Percentiles rank a stretch among this genome's conserved stretches.
phyloP scores from a whole-genome alignment of 2,797 vertebrate species.

The Clarias pachynema region DNA sequence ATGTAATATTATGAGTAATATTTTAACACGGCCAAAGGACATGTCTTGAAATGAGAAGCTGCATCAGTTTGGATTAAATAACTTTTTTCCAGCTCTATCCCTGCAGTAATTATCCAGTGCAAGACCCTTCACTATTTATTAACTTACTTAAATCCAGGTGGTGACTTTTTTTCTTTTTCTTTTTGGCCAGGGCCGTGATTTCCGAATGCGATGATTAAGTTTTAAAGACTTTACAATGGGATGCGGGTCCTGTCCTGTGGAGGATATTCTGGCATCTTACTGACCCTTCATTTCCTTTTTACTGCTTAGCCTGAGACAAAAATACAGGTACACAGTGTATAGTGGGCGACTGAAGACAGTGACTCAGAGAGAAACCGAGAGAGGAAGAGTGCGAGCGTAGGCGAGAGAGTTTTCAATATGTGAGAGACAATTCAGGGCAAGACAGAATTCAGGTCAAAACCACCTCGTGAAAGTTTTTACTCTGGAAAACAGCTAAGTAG shows the following conservation, averaged over 20 bases:
- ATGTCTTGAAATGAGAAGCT: no score
- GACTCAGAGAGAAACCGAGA: conserved; percentile 4
- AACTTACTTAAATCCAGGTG: no score
- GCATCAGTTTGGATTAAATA: no score
- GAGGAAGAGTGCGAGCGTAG: background rate
- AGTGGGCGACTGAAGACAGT: background rate
- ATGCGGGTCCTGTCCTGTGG: background rate
- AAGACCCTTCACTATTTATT: no score
- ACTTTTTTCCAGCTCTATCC: no score
- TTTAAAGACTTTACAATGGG: background rate
- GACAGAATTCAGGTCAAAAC: conserved; percentile 19
- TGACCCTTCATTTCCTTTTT: background rate
- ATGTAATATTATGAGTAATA: no score
- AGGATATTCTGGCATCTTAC: background rate
- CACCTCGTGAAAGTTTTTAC: conserved; percentile 6
- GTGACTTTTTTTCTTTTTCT: no score
- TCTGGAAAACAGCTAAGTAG: conserved; percentile 6
- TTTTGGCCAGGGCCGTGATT: background rate
- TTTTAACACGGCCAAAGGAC: no score
- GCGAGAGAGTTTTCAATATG: background rate
- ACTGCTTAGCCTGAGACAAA: background rate
- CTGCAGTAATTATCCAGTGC: no score
- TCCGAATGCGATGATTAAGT: background rate
- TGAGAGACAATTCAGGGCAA: conserved; percentile 28
- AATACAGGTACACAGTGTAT: background rate